Evolutionary conservation across 2,113 vertebrate species (phyloP).

Genomic region (Protobothrops mucrosquamatus): DNA sequence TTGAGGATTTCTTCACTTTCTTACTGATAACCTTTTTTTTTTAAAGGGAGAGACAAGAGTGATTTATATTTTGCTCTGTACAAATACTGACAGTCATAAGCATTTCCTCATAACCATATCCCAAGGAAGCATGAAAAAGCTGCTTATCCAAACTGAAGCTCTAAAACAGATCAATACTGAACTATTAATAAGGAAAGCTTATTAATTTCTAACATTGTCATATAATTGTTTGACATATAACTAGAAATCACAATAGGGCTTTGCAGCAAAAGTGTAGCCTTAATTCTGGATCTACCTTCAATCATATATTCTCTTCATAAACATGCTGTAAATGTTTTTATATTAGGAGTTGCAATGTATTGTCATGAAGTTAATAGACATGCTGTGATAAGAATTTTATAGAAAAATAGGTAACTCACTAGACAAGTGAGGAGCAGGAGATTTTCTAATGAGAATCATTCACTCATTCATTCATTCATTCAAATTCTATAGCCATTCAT

Average conservation of each 20-base stretch:
- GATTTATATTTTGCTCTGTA: slow-evolving; percentile 55
- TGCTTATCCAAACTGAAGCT: slow-evolving; percentile 23
- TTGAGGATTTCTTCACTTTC: slow-evolving; percentile 59
- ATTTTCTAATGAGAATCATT: background rate
- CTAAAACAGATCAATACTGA: background rate
- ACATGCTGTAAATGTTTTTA: background rate
- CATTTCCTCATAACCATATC: slow-evolving; percentile 21
- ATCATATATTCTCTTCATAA: background rate
- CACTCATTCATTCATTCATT: background rate
- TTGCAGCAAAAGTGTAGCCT: background rate
- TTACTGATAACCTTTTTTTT: slow-evolving; percentile 30
- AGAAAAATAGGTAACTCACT: background rate
- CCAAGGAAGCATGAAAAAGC: slow-evolving; percentile 16
- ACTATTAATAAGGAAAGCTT: background rate
- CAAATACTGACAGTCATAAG: slow-evolving; percentile 57
- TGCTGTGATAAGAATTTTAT: background rate
- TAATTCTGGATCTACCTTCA: background rate
- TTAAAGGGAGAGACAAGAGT: slow-evolving; percentile 38
- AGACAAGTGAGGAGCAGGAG: background rate
- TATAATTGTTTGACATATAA: background rate
- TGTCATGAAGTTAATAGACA: background rate
- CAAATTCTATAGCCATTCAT: background rate
- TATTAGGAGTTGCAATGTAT: background rate
- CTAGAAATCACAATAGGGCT: background rate
- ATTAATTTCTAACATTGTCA: background rate